Evolutionary conservation across 2,797 vertebrate species (phyloP), one percentile per base, ranked within the genome.

Genomic region (Tragelaphus eurycerus): DNA sequence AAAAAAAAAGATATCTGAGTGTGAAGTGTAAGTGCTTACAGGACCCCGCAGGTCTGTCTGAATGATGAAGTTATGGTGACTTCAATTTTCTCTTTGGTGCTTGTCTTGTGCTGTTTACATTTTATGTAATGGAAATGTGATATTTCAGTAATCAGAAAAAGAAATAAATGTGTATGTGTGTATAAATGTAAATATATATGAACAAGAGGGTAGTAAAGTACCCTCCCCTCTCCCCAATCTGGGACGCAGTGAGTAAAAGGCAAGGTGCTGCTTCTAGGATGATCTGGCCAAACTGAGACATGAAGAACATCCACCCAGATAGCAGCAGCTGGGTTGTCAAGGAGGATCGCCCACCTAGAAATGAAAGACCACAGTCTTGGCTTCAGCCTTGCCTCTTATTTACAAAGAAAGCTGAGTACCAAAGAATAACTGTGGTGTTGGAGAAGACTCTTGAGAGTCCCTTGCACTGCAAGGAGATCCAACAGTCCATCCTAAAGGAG

Each of bases 281-380:
- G 29, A 19, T 16, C 7, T 50, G 67, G 82, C 27, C 27, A 29
- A 23, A 43, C 25, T 16, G 27, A 19, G 71, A 31, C 3, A 1
- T 1, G 9, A 3, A 85, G 43, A 54, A 46, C 46, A 6, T 17
- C 25, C 12, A 4, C 27, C 9, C 7, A 12, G 43, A 4, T 0
- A 25, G 25, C 2, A 76, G 67, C 43, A 60, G 74, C 34, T 6
- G 1, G 79, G 25, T 27, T 27, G 17, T 93, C 4, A 5, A 5
- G 87, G 10, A 57, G 2, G 1, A 16, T 2, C 6, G 7, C 38
- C 84, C 27, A 25, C 27, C 79, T 50, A 15, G 38, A 43, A 62
- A 8, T 6, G 12, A 31, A 79, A 23, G n/a, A 54, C 10, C 16
- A 12, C 90, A 13, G 31, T 15, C 38, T 54, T 54, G 78, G 43